Conservation (phyloP, 2,888 invertebrate species). For the Chymomyza fuscimana region DNA sequence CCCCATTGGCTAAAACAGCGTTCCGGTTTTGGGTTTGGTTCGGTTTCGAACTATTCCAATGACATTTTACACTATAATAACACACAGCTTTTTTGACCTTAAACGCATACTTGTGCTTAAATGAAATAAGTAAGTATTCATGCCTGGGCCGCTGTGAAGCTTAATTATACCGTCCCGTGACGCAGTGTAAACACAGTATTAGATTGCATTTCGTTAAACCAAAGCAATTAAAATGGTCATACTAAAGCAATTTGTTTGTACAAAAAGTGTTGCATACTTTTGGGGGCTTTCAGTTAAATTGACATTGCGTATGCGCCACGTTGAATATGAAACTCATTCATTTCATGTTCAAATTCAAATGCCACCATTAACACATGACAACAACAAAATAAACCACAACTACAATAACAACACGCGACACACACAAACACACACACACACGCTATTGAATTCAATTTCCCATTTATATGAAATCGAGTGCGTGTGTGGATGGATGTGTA, state of each 20-base stretch:
- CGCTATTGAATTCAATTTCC: conserved; percentile 8
- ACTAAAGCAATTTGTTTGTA: background rate
- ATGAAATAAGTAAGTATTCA: too few species aligned
- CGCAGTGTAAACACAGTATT: background rate
- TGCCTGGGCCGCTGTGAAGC: too few species aligned
- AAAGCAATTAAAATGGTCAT: background rate
- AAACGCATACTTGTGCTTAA: too few species aligned
- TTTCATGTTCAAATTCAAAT: conserved; percentile 39
- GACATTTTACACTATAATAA: too few species aligned
- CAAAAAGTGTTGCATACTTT: conserved; percentile 62
- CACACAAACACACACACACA: background rate
- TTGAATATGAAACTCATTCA: conserved; percentile 47
- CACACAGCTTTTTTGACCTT: too few species aligned
- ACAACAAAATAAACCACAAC: conserved; percentile 12
- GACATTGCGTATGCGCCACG: conserved; percentile 61
- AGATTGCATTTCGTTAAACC: background rate
- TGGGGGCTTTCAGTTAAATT: conserved; percentile 39
- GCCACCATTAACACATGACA: conserved; percentile 45
- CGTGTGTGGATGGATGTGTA: background rate
- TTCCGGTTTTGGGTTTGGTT: too few species aligned
- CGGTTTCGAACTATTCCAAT: too few species aligned
- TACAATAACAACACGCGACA: conserved; percentile 18
- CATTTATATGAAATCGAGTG: conserved; percentile 14
- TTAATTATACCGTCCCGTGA: too few species aligned
- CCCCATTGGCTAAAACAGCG: too few species aligned